Evolutionary conservation across 2,888 invertebrate genomes (phyloP), one percentile per base, ranked within the genome.

Genomic region (Yponomeuta malinellus): DNA sequence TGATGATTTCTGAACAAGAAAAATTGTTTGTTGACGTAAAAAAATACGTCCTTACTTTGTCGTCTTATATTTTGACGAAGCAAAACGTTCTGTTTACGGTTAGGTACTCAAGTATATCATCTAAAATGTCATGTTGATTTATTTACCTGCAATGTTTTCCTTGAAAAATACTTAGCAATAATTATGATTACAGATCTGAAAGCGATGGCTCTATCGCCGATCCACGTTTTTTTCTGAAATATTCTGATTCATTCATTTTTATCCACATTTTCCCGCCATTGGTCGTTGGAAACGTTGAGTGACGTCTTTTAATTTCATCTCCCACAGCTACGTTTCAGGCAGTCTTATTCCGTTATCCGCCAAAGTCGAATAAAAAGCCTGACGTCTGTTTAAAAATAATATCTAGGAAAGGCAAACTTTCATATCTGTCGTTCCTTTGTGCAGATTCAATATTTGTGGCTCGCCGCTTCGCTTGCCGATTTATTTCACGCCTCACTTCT

Each of bases 391-490:
- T 68, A 68, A 68, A 43, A 68, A 68, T 68, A 68, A 68, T 68
- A 68, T 68, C 68, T 68, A 59, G 52, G 23, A 65, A 65, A 33
- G 29, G 33, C 12, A 59, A 65, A 68, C 37, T 43, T 48, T 68
- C 68, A 68, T 68, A 68, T 48, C 68, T 48, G 48, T 37, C 37
- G 37, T 37, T 48, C 37, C 68, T 68, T 68, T 68, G 43, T 48
- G 68, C 65, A 48, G 37, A 68, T 68, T 68, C 68, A 68, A 68
- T 68, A 68, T 68, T 68, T 68, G 68, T 68, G 43, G 37, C 23
- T 10, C 43, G 68, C 68, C 65, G 68, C 48, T 43, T 43, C 37
- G 37, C 37, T 67, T 48, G 48, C 33, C 68, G 31, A 31, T 65
- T 65, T 59, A 59, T 59, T 59, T 59, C 52, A 59, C 15, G 2